Base-by-base conservation (phyloP, 2,888 invertebrate species). In the Phlogophora meticulosa region DNA sequence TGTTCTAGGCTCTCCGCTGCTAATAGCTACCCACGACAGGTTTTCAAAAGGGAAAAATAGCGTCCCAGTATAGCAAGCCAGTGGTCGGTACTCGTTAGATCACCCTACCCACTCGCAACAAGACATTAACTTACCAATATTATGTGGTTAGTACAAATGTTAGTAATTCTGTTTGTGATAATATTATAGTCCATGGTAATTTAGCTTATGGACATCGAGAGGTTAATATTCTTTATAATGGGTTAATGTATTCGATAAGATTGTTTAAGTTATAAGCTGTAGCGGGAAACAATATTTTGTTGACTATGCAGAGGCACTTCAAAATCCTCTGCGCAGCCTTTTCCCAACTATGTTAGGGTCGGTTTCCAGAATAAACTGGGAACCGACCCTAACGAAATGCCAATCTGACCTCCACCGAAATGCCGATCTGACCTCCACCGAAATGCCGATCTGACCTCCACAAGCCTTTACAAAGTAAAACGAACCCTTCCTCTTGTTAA, bases 161-260 rank as follows among this genome's bases (percentile, higher is more conserved):
- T 28, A 13, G 22, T 74, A 65, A 66, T 55, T 64, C 40, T 28
- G 15, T 28, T 17, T 32, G 22, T 52, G 42, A 53, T 67, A n/a
- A 20, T 9, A 28, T 28, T 28, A 67, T 20, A 13, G 2, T 22
- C 24, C 46, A 34, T 51, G 42, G 49, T 56, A 48, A 55, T 51
- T n/a, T 34, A 24, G 34, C 43, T 15, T 52, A 43, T 57, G 38
- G 24, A 22, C 3, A 22, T 59, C 28, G 17, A 49, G 24, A 45
- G 28, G 53, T 45, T 10, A 4, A 22, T 52, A 58, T 45, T 53
- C 13, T 32, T 4, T 57, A 20, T 58, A 58, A 71, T 72, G 15
- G 63, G 46, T 58, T 53, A 57, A 72, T 42, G 52, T 72, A 34
- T 64, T 72, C 63, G 17, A 57, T 70, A 36, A 20, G 20, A 40